Base-by-base conservation (phyloP, 2,888 invertebrate genomes). In the Drosophila acutilabella region DNA sequence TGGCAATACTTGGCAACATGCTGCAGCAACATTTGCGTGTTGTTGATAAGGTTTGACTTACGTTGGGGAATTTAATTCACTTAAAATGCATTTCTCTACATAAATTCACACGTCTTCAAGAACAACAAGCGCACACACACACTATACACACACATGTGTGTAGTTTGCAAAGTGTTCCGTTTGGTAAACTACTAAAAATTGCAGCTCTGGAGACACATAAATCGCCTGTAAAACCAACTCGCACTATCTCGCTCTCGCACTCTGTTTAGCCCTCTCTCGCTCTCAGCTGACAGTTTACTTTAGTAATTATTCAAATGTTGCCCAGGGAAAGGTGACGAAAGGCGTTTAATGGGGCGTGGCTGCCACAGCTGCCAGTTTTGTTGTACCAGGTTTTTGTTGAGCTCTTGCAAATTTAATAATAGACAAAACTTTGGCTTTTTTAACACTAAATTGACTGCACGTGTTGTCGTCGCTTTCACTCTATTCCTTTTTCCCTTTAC, bases 271-370 rank as follows among this genome's bases (percentile, higher is more conserved):
- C 23, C 23, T 23, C 4, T 23, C 20, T 18, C 33, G 18, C 40
- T 14, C 42, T 72, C 40, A 26, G 44, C 13, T 61, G 38, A 11
- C 50, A 45, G 69, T 57, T 71, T 87, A 87, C 87, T 84, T 84
- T 58, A 71, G 83, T 87, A 84, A 84, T 84, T 87, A 87, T 84
- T 84, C 80, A 87, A 85, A 82, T 76, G 85, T 48, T 61, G 40
- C 30, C 41, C 23, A 33, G 50, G 26, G 47, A 14, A 51, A 84
- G 80, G 81, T 84, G 84, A 65, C 59, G 73, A 86, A 74, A 74
- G 57, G 64, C 50, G 58, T 48, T 53, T 58, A 33, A 26, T 18
- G 48, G 56, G 59, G 68, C 70, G 62, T 69, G 66, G 53, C 57
- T 38, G 68, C 61, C 84, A 48, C 79, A 79, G 77, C 71, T 81